These are phyloP conservation scores for Ophioderma brevispina DNA, from an alignment of 35 echinoderm and acorn worm genomes.

Conservation along the genomic window DNA sequence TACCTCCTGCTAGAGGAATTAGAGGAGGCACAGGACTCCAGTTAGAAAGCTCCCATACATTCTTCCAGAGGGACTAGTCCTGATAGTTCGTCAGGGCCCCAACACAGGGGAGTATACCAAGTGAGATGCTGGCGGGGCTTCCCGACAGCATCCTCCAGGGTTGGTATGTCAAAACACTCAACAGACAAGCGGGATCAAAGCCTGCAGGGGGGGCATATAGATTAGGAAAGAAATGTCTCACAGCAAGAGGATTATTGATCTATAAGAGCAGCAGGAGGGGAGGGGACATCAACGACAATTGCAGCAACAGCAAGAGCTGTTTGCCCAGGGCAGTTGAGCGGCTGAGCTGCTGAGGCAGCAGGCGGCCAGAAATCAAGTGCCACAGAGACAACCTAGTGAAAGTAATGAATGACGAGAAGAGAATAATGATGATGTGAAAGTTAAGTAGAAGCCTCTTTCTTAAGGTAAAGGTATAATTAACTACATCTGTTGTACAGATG, in stretches of 20 bases:
- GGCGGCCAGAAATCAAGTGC: background rate
- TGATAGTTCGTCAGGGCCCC: too few relatives aligned
- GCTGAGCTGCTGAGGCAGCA: constrained; percentile 15
- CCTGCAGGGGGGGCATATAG: background rate
- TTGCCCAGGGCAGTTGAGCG: constrained; percentile 9
- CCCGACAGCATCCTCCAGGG: background rate
- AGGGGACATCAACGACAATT: background rate
- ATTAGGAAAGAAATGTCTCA: background rate
- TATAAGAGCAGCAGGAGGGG: background rate
- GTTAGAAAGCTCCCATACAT: background rate
- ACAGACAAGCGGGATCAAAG: background rate
- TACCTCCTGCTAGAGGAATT: background rate
- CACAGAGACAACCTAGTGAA: background rate
- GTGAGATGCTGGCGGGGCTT: background rate
- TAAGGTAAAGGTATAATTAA: too few relatives aligned
- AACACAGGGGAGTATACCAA: background rate
- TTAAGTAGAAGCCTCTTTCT: too few relatives aligned
- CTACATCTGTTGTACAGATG: too few relatives aligned
- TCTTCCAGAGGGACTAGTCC: background rate
- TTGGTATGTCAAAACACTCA: background rate
- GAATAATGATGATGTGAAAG: too few relatives aligned
- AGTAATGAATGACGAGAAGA: too few relatives aligned
- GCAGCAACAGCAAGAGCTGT: constrained; percentile 16
- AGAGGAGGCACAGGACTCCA: background rate
- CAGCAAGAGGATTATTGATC: background rate